Base-by-base conservation (phyloP, 2,888 invertebrate genomes). In the Drosophila anomalata region DNA sequence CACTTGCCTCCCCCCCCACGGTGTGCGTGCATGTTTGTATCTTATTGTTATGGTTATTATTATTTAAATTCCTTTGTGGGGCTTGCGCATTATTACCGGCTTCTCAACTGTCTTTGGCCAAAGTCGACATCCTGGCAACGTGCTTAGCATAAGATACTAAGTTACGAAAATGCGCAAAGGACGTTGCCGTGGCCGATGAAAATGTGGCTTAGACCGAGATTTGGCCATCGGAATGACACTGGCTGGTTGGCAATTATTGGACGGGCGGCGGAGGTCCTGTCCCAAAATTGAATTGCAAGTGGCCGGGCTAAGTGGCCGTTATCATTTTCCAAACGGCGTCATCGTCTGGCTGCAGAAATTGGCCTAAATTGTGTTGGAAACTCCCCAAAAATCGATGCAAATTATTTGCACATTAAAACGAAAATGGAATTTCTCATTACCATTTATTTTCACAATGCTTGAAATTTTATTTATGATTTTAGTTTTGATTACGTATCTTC, bases 241-340 rank as follows among this genome's bases (percentile, higher is more conserved):
- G 42, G 42, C 54, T 36, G 50, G 17, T 17, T 17, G 52, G 44
- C 55, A 58, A 56, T 71, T 62, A 68, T 66, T 52, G 24, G 68
- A 59, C 57, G 61, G 66, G 54, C n/a, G 53, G 22, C 11, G 14
- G 41, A 58, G 12, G 60, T 26, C 31, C 44, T 71, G 41, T 42
- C 71, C 56, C 66, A 74, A 75, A 80, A 83, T 82, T 79, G 83
- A 86, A 82, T 82, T 74, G 63, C 72, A 79, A 79, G 81, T 79
- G 76, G 69, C 67, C 72, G 67, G 72, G 72, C 65, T 61, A 76
- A 54, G 57, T 53, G 70, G 56, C 75, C 74, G 74, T 75, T 77
- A 63, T 54, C 78, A 67, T 68, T 79, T 78, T 52, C 70, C 51
- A 60, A 76, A 68, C 41, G 20, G 41, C 41, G 41, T 6, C 56